Base-by-base conservation (phyloP, 2,797 vertebrate genomes). In the Gymnoscopelus microlampas region DNA sequence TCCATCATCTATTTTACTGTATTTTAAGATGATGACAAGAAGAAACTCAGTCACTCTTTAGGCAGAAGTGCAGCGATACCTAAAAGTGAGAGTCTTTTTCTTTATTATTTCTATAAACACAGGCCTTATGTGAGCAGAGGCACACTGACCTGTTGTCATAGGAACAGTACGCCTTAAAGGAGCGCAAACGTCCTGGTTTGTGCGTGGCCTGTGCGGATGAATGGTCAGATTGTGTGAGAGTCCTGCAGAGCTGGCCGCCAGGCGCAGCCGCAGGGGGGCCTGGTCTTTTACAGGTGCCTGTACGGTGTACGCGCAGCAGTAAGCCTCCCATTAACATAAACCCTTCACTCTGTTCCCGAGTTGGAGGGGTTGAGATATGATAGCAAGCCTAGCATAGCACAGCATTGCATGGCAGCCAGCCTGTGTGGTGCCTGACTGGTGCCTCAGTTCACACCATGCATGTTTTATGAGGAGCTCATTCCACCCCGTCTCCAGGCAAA, bases 401-500 rank as follows among this genome's bases (percentile, higher is more conserved):
- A 73, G 79, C 66, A 39, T 67, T 69, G 70, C 68, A 10, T n/a
- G 51, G 65, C 48, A 59, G 65, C 73, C 78, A 80, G 83, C 65
- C 66, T 67, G 54, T 10, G 8, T 48, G 81, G 71, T 56, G 74
- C 61, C 11, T 47, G 4, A 15, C 87, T 39, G 70, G 53, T 51
- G 12, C 66, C n/a, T 67, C 1, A 83, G 39, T 77, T 87, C 49
- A 71, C 78, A 79, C 81, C 74, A 85, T 90, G 79, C 82, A 88
- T 85, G 80, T 88, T 93, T 92, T 83, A 91, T 86, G 84, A 90
- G 86, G 82, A 68, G 82, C 78, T 85, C 80, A 84, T 89, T 92
- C 83, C 80, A 78, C 74, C 14, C 23, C 49, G 73, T 90, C 85
- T 90, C 87, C 73, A 55, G 78, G 90, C 82, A 84, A 83, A 86